These are phyloP conservation scores for Cettia cetti DNA, from an alignment of 2,113 vertebrate species.

Conservation along the genomic window DNA sequence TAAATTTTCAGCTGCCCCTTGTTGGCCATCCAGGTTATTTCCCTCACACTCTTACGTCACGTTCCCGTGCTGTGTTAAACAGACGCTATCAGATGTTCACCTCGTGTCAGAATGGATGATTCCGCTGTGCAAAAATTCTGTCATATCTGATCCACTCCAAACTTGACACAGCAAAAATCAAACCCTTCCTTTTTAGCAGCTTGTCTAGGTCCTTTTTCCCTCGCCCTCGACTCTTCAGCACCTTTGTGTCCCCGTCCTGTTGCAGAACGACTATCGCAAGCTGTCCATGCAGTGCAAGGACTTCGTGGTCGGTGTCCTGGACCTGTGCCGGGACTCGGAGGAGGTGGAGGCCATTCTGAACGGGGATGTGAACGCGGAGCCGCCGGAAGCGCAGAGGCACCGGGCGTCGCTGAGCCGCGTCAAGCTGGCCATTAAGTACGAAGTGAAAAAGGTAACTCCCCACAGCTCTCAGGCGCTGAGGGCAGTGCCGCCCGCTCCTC, in stretches of 20 bases:
- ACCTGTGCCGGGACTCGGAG: slow-evolving; percentile 86
- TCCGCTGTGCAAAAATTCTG: background rate
- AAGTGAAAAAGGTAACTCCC: slow-evolving; percentile 86
- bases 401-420: slow-evolving; percentile 82
- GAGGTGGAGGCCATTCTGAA: slow-evolving; percentile 90
- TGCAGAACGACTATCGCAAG: slow-evolving; percentile 89
- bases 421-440: slow-evolving; percentile 89
- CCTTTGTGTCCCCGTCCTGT: background rate
- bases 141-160: background rate
- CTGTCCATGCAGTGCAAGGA: slow-evolving; percentile 93
- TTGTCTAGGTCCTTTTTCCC: background rate
- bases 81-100: background rate
- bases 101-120: background rate
- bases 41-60: background rate
- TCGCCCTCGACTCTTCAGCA: background rate
- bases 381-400: slow-evolving; percentile 72
- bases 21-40: background rate
- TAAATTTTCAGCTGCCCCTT: background rate
- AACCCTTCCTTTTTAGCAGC: background rate
- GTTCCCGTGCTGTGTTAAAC: background rate
- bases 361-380: slow-evolving; percentile 80
- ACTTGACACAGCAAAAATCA: background rate
- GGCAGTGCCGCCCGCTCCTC: too few species aligned
- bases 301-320: slow-evolving; percentile 88
- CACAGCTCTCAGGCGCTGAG: background rate